Base-by-base conservation (phyloP, 2,113 vertebrate genomes). In the Dicrurus megarhynchus region DNA sequence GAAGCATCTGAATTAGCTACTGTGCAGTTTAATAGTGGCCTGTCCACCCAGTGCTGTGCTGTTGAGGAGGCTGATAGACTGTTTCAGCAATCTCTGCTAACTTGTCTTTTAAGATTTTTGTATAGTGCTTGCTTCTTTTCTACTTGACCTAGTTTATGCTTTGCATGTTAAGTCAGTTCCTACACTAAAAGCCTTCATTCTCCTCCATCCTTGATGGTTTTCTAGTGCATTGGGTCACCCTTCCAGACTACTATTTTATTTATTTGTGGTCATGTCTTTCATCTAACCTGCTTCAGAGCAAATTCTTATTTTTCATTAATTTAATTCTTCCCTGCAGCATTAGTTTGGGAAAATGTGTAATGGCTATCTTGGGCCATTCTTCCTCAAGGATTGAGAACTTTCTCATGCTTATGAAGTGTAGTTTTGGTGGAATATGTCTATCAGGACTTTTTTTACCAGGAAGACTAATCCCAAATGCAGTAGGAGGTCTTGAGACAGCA, bases 71-170 rank as follows among this genome's bases (percentile, higher is more conserved):
- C 68, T 59, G 47, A 61, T 20, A 19, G 79, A 27, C 75, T 65
- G 4, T 33, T 92, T 52, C 57, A 75, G 69, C 77, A 68, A 33
- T 68, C 74, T 79, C 69, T 75, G 69, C 49, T 93, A 90, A 75
- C 76, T 89, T 90, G 92, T 88, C 83, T 93, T 81, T 30, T 49
- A 68, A 49, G 88, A 56, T 90, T 90, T 86, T 69, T 89, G 17
- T 93, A 17, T 2, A 56, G 71, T 24, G 41, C 76, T 85, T 80
- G 59, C 93, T 87, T 52, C 83, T 80, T 78, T 96, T 89, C 86
- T 96, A 57, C 80, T 65, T 96, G 96, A 95, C 92, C 96, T 96
- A 94, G 76, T 97, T 97, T 81, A 14, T 50, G 32, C 53, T 78
- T 37, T 76, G 76, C 35, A 17, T 11, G 9, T 90, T 75, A 68